Evolutionary conservation across 2,888 invertebrate species (phyloP).

Genomic region (Heterodera filipjevi): DNA sequence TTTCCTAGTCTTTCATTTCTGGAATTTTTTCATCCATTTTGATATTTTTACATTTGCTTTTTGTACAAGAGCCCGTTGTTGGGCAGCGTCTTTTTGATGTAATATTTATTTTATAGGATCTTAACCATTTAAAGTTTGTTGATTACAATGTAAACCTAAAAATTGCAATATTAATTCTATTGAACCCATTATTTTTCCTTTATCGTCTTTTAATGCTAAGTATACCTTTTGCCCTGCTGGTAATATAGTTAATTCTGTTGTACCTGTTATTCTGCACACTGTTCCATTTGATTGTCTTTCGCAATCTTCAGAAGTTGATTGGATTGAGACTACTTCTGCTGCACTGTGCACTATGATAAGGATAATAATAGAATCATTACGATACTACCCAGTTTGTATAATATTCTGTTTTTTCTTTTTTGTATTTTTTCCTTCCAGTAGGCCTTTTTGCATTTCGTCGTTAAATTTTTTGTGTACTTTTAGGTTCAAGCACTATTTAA

Average conservation of each 20-base stretch:
- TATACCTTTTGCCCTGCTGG: not conserved
- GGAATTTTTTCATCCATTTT: not conserved
- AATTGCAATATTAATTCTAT: not conserved
- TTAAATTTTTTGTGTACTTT: not conserved
- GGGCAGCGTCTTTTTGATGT: not conserved
- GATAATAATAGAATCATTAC: not conserved
- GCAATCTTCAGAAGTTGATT: conserved; percentile 8
- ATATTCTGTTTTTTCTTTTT: not conserved
- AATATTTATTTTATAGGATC: not conserved
- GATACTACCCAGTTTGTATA: not conserved
- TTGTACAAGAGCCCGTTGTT: not conserved
- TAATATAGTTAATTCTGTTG: not conserved
- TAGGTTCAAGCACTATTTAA: no score
- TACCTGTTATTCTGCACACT: not conserved
- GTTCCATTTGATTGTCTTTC: not conserved
- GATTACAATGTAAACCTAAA: not conserved
- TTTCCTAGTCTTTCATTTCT: conserved; percentile 3
- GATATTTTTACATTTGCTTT: not conserved
- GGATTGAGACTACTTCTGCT: not conserved
- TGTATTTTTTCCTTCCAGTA: not conserved
- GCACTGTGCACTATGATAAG: not conserved
- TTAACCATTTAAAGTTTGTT: conserved; percentile 3
- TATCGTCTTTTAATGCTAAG: conserved; percentile 10
- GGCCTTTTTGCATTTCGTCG: not conserved
- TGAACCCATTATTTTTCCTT: not conserved